Conservation (phyloP, 2,888 invertebrate species). For the Meta bourneti region DNA sequence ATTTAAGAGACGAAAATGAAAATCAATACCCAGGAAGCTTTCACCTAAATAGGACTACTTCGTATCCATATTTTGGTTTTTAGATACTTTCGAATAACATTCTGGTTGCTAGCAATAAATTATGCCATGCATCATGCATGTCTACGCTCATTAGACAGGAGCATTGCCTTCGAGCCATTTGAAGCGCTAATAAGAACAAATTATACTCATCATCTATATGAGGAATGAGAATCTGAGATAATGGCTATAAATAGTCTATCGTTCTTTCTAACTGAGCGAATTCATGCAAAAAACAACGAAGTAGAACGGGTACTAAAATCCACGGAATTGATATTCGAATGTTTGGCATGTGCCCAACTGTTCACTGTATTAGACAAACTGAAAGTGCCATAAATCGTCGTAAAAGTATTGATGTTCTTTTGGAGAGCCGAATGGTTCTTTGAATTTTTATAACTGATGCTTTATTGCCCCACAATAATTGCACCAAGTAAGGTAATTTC, state of each 20-base stretch:
- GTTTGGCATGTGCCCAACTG: not conserved
- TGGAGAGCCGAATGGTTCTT: not conserved
- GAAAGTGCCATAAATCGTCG: not conserved
- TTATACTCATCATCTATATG: too few species aligned
- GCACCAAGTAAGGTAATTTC: too few species aligned
- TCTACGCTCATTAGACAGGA: too few species aligned
- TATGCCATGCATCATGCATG: not conserved
- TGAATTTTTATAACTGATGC: not conserved
- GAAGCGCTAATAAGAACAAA: too few species aligned
- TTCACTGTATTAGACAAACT: not conserved
- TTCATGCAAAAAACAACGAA: not conserved
- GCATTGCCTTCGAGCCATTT: too few species aligned
- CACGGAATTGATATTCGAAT: not conserved
- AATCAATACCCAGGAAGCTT: constrained; percentile 5
- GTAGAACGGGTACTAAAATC: not conserved
- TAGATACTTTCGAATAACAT: not conserved
- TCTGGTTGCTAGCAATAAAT: constrained; percentile 3
- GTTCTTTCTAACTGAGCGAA: not conserved
- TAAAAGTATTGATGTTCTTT: not conserved
- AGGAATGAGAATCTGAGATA: too few species aligned
- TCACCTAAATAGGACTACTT: not conserved
- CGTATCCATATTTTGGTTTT: not conserved
- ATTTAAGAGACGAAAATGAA: not conserved
- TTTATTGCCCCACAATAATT: too few species aligned
- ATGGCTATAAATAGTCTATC: not conserved